A percentile compares a stretch with the other conserved stretches of the same genome.
Conservation (phyloP, 2,113 vertebrate species). For the Alectura lathami region DNA sequence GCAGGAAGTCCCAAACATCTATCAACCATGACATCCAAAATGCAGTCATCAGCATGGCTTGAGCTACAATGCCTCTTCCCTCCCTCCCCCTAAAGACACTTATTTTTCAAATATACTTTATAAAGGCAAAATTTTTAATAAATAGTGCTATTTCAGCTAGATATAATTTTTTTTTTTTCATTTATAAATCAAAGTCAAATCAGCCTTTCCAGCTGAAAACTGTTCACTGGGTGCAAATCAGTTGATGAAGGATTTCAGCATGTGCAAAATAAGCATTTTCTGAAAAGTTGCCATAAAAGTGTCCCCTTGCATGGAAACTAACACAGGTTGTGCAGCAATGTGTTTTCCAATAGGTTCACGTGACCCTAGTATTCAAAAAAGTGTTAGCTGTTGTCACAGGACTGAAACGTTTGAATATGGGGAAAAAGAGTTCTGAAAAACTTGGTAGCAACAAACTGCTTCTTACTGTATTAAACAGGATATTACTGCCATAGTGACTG, state of each 20-base stretch:
- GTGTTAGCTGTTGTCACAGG: neutral
- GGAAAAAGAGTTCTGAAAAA: neutral
- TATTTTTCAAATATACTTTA: neutral
- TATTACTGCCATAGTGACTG: neutral
- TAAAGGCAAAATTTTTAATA: neutral
- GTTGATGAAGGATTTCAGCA: neutral
- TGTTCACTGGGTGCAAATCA: neutral
- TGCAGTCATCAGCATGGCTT: neutral
- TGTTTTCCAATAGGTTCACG: fast-evolving
- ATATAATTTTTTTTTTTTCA: no score
- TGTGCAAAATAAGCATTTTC: neutral
- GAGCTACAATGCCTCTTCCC: neutral
- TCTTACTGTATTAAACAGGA: neutral
- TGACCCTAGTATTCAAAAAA: neutral
- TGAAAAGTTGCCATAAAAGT: neutral
- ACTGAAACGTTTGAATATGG: neutral
- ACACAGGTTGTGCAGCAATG: neutral
- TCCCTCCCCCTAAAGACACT: neutral
- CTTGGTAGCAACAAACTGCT: neutral
- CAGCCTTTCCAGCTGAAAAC: neutral
- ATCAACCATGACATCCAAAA: neutral
- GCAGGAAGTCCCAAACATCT: neutral
- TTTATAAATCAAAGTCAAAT: neutral
- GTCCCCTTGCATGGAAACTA: neutral
- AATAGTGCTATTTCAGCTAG: neutral